Percentiles rank a stretch among this genome's conserved stretches.
Evolutionary conservation across 1,140 invertebrate species (phyloP).

Genomic region (Papilio polyxenes): DNA sequence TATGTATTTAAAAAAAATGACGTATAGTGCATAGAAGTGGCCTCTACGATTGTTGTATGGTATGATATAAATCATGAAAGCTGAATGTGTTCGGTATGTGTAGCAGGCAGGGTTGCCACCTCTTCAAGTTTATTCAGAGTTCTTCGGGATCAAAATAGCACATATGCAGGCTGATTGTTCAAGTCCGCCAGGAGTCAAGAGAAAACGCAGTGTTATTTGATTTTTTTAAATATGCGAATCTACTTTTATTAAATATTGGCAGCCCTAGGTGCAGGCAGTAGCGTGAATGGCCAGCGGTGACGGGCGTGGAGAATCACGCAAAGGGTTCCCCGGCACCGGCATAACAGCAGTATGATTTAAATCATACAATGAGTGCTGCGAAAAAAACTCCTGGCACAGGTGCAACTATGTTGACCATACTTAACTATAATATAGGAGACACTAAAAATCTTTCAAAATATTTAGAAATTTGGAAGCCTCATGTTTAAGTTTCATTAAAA

Average conservation of each 20-base stretch:
- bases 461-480: too few species aligned
- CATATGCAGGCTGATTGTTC: too few species aligned
- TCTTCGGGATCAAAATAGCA: too few species aligned
- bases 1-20: not conserved
- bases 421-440: too few species aligned
- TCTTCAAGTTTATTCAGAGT: not conserved
- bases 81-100: constrained; percentile 5
- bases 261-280: not conserved
- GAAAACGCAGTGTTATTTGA: not conserved
- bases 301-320: constrained; percentile 35
- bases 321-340: constrained; percentile 30
- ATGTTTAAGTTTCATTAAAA: not conserved
- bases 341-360: constrained; percentile 22
- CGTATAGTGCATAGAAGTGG: not conserved
- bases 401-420: constrained; percentile 13
- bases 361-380: constrained; percentile 26
- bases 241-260: not conserved
- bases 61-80: constrained; percentile 14
- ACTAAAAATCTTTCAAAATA: too few species aligned
- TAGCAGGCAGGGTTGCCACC: not conserved
- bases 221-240: not conserved
- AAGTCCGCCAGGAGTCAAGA: not conserved
- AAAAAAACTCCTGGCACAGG: constrained; percentile 33
- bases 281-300: not conserved
- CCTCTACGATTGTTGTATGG: not conserved